phyloP scores from a whole-genome alignment of 2,113 vertebrate genomes.

The Amblyopsis rosae region DNA sequence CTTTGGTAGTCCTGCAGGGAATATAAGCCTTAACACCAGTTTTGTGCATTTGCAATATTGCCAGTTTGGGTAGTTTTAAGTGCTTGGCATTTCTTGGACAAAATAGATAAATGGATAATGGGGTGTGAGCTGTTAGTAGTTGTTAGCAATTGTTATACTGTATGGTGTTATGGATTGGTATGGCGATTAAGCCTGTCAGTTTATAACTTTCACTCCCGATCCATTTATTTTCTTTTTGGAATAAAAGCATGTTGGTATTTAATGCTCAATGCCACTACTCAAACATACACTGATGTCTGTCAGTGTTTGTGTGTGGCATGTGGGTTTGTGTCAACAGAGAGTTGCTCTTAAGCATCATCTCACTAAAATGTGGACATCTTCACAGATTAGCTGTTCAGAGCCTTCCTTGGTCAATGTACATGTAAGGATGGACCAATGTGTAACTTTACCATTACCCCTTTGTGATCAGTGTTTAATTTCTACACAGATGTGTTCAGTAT shows the following conservation, averaged over 20 bases:
- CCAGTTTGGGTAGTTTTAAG: background rate
- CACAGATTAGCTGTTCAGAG: too few species aligned
- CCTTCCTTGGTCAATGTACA: too few species aligned
- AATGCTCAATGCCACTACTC: conserved; percentile 41
- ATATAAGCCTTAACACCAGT: conserved; percentile 16
- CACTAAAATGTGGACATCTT: background rate
- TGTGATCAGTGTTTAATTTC: background rate
- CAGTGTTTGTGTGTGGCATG: background rate
- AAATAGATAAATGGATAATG: too few species aligned
- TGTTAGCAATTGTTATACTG: too few species aligned
- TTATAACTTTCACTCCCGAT: conserved; percentile 23
- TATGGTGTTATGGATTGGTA: conserved; percentile 21
- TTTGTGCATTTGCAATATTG: background rate
- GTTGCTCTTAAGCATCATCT: background rate
- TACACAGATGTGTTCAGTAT: background rate
- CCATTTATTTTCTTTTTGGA: conserved; percentile 50
- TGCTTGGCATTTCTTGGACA: background rate
- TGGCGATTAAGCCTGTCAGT: conserved; percentile 42
- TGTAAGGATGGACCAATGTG: background rate
- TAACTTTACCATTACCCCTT: too few species aligned
- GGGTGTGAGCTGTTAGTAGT: too few species aligned
- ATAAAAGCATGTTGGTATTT: conserved; percentile 44
- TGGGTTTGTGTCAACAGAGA: background rate
- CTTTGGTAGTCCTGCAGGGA: conserved; percentile 41
- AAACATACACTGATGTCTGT: conserved; percentile 23